Evolutionary conservation across 2,797 vertebrate species (phyloP).

Genomic region (Chrosomus eos): DNA sequence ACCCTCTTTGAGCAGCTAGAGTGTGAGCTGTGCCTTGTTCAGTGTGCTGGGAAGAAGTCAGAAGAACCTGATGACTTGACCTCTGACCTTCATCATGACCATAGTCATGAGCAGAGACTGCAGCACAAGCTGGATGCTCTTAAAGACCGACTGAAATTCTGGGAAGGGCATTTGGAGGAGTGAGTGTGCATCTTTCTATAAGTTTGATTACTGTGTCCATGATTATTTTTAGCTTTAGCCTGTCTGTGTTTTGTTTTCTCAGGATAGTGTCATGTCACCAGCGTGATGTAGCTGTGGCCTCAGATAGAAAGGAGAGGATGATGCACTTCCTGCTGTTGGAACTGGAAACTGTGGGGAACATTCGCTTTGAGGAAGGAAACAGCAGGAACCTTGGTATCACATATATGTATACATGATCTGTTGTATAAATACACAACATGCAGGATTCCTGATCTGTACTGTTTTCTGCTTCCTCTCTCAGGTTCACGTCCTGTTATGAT

Average conservation of each 20-base stretch:
- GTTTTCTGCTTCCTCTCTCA: slow-evolving; percentile 58
- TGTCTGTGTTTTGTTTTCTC: slow-evolving; percentile 30
- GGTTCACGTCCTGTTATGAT: slow-evolving; percentile 84
- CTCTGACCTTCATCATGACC: slow-evolving; percentile 59
- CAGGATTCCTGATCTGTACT: neutral
- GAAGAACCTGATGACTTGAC: slow-evolving; percentile 47
- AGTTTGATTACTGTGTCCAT: slow-evolving; percentile 5
- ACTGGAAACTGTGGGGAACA: slow-evolving; percentile 86
- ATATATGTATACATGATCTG: neutral
- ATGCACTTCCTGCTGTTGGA: slow-evolving; percentile 81
- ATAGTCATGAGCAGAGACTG: slow-evolving; percentile 70
- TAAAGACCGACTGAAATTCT: slow-evolving; percentile 74
- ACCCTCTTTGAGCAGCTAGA: slow-evolving; percentile 75
- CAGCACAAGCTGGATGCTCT: slow-evolving; percentile 76
- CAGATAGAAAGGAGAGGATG: slow-evolving; percentile 71
- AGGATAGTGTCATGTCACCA: slow-evolving; percentile 77
- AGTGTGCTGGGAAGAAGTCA: slow-evolving; percentile 61
- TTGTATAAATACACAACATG: neutral
- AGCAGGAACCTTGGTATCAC: slow-evolving; percentile 79
- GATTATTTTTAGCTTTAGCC: neutral
- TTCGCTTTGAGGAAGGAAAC: slow-evolving; percentile 84
- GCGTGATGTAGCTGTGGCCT: slow-evolving; percentile 71
- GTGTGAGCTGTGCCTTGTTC: slow-evolving; percentile 70
- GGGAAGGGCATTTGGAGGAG: slow-evolving; percentile 80
- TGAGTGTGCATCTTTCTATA: slow-evolving; percentile 63